Percentiles rank a stretch among this genome's conserved stretches.
Conservation (phyloP, 1,140 invertebrate genomes). For the Rhagoletis zephyria region DNA sequence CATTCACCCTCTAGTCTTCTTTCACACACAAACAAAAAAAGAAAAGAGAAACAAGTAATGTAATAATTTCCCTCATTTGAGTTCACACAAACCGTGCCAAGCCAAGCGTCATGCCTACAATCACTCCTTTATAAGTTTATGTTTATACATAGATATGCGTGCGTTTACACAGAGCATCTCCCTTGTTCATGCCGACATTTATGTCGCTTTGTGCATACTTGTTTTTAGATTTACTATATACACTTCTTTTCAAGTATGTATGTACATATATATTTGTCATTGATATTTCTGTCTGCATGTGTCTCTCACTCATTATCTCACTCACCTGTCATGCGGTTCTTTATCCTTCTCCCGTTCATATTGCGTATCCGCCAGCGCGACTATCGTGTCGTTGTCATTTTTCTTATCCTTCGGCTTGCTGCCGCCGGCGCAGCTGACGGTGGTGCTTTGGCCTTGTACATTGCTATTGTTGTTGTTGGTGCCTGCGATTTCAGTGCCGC, state of each 20-base stretch:
- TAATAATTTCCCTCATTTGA: background rate
- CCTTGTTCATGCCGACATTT: background rate
- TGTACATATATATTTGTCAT: background rate
- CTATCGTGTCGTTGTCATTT: constrained; percentile 27
- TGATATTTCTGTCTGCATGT: constrained; percentile 1
- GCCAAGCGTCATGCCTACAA: background rate
- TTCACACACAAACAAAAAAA: background rate
- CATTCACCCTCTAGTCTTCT: too few species aligned
- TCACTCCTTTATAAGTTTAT: background rate
- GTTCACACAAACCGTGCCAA: background rate
- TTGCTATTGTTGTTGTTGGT: background rate
- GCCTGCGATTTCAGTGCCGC: background rate
- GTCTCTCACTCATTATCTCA: background rate
- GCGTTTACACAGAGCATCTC: background rate
- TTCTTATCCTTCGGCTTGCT: constrained; percentile 39
- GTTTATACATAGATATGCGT: background rate
- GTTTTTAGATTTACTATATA: background rate
- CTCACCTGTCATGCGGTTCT: constrained; percentile 49
- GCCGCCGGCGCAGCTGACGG: background rate
- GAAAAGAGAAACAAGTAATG: background rate
- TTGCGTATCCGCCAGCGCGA: constrained; percentile 26
- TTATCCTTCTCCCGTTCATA: constrained; percentile 49
- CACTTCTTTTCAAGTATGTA: background rate
- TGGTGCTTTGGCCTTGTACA: background rate
- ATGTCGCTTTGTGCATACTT: background rate